Evolutionary conservation across 1,140 invertebrate species (phyloP).

Genomic region (Phenacoccus solenopsis): DNA sequence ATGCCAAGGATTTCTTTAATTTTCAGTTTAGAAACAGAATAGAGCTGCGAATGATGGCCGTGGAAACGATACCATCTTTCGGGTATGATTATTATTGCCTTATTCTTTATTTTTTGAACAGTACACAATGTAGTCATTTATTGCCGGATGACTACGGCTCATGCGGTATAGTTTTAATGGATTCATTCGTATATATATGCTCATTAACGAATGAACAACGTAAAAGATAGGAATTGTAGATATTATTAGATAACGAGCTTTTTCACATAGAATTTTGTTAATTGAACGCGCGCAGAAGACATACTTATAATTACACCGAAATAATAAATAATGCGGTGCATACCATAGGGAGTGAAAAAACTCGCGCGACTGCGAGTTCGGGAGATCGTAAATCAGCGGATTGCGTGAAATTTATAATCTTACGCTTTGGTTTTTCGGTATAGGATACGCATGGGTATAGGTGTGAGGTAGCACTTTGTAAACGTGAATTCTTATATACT

Average conservation of each 20-base stretch:
- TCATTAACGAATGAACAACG: constrained; percentile 11
- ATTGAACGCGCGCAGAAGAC: constrained; percentile 14
- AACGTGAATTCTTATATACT: too few species aligned
- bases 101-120: background rate
- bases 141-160: constrained; percentile 1
- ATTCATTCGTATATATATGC: constrained; percentile 10
- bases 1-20: constrained; percentile 16
- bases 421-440: too few species aligned
- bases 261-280: constrained; percentile 17
- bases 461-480: too few species aligned
- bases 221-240: constrained; percentile 14
- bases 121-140: constrained; percentile 17
- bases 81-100: constrained; percentile 15
- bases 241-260: constrained; percentile 16
- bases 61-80: constrained; percentile 17
- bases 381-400: constrained; percentile 21
- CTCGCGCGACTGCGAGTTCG: background rate
- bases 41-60: background rate
- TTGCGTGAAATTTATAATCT: too few species aligned
- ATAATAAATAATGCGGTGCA: constrained; percentile 14
- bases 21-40: background rate
- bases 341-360: background rate
- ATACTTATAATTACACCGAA: constrained; percentile 14
- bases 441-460: too few species aligned
- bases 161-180: constrained; percentile 13